phyloP scores from a whole-genome alignment of 2,888 invertebrate genomes.

The Mythimna impura region DNA sequence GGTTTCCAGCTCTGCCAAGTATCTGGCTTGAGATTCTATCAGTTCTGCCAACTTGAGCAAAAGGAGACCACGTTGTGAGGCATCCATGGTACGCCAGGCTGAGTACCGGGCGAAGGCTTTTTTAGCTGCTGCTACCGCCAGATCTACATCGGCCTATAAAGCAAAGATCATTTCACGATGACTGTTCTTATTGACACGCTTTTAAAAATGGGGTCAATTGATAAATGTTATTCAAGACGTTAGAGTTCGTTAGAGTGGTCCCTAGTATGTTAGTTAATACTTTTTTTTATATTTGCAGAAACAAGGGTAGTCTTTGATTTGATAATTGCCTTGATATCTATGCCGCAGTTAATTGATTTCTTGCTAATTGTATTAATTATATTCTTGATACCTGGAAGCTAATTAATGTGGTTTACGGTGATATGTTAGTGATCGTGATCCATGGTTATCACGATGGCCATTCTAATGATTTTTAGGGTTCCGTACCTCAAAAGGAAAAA shows the following conservation, averaged over 20 bases:
- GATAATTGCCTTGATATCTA: not conserved
- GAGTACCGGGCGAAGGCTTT: constrained; percentile 94
- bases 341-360: not conserved
- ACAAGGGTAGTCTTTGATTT: not conserved
- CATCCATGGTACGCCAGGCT: constrained; percentile 95
- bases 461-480: not conserved
- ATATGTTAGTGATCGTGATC: not conserved
- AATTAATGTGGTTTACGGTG: not conserved
- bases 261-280: not conserved
- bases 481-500: too few relatives aligned
- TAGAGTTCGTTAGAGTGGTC: not conserved
- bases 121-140: constrained; percentile 95
- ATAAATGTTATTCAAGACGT: not conserved
- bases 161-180: not conserved
- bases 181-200: not conserved
- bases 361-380: constrained; percentile 1
- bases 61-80: constrained; percentile 94
- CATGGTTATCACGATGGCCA: not conserved
- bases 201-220: not conserved
- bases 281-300: not conserved
- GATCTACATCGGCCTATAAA: constrained; percentile 93
- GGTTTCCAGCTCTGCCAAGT: constrained; percentile 97
- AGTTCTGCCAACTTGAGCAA: constrained; percentile 94
- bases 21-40: constrained; percentile 93
- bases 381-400: not conserved